phyloP scores from a whole-genome alignment of 1,140 invertebrate species.

The Zaprionus gabonicus region DNA sequence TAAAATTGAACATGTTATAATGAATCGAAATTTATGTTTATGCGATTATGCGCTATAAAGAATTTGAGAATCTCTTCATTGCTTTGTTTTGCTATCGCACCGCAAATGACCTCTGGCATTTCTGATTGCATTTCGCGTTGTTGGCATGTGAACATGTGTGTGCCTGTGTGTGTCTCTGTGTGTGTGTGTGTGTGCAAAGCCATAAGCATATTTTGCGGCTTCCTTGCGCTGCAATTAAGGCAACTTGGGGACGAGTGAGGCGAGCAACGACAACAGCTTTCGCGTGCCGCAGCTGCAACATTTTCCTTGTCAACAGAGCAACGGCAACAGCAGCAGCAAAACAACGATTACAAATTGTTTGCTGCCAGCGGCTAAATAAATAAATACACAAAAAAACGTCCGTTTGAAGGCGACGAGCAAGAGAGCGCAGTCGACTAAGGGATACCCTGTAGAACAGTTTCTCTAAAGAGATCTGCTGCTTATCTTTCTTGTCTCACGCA shows the following conservation, averaged over 20 bases:
- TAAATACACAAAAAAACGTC: constrained; percentile 57
- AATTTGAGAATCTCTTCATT: not conserved
- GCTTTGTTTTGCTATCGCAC: constrained; percentile 5
- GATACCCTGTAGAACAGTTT: not conserved
- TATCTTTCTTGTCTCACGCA: not conserved
- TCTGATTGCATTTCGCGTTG: not conserved
- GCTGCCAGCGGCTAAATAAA: constrained; percentile 63
- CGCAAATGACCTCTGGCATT: constrained; percentile 8
- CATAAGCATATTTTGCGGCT: constrained; percentile 33
- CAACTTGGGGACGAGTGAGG: constrained; percentile 5
- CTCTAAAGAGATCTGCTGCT: not conserved
- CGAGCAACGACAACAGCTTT: constrained; percentile 23
- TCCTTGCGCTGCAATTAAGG: constrained; percentile 63
- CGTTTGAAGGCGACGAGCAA: constrained; percentile 38
- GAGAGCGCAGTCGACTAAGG: not conserved
- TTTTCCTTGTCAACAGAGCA: constrained; percentile 65
- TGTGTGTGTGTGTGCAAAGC: constrained; percentile 8
- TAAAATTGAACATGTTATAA: not conserved
- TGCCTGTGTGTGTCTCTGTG: not conserved
- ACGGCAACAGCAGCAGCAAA: constrained; percentile 31
- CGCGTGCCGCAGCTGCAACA: constrained; percentile 73
- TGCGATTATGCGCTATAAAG: not conserved
- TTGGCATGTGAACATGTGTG: not conserved
- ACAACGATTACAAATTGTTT: constrained; percentile 75
- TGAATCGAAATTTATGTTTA: not conserved